phyloP scores from a whole-genome alignment of 2,888 invertebrate species.

The Microplitis deprimator region DNA sequence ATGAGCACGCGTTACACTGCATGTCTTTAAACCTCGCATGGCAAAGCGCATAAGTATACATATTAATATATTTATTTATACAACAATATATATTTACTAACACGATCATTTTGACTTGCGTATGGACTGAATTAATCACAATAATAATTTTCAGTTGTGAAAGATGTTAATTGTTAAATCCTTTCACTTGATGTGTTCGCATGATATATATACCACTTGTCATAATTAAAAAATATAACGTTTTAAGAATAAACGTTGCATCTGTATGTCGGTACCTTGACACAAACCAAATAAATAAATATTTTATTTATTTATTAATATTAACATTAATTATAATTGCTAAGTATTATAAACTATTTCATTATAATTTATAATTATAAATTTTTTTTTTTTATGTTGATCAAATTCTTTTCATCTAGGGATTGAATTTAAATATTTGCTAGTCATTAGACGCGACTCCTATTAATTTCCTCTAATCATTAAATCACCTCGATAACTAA shows the following conservation, averaged over 20 bases:
- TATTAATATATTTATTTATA: slow-evolving; percentile 29
- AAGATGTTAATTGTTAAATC: not conserved
- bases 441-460: slow-evolving; percentile 39
- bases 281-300: no score
- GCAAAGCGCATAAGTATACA: slow-evolving; percentile 3
- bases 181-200: not conserved
- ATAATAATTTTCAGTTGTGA: not conserved
- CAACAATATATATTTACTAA: slow-evolving; percentile 21
- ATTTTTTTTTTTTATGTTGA: slow-evolving; percentile 21
- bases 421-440: slow-evolving; percentile 60
- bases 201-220: not conserved
- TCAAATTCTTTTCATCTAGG: slow-evolving; percentile 44
- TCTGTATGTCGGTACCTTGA: slow-evolving; percentile 16
- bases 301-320: no score
- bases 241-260: slow-evolving; percentile 4
- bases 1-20: slow-evolving; percentile 62
- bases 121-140: slow-evolving; percentile 40
- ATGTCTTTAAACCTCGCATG: slow-evolving; percentile 62
- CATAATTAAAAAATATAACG: no score
- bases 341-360: not conserved
- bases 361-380: not conserved
- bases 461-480: not conserved
- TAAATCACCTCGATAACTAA: not conserved
- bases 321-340: no score
- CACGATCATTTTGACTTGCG: slow-evolving; percentile 47